Evolutionary conservation across 2,113 vertebrate species (phyloP).

Genomic region (Hippocampus guttulatus): DNA sequence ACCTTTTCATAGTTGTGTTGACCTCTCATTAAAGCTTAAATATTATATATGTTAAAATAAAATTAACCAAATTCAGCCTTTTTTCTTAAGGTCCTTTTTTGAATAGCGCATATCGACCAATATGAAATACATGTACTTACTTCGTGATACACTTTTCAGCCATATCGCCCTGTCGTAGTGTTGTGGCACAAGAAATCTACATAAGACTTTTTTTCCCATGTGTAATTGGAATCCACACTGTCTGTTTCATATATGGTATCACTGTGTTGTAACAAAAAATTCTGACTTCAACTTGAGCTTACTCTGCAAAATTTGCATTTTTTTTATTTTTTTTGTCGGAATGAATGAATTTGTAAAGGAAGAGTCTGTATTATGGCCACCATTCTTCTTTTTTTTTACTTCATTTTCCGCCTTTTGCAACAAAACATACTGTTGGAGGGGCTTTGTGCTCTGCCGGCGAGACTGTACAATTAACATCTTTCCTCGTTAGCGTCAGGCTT

Average conservation of each 20-base stretch:
- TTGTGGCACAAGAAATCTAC: too few species aligned
- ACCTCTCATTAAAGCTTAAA: too few species aligned
- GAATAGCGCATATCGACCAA: too few species aligned
- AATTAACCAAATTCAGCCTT: too few species aligned
- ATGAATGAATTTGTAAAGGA: not conserved
- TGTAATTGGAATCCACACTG: not conserved
- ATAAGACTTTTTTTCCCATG: not conserved
- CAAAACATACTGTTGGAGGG: not conserved
- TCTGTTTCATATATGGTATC: not conserved
- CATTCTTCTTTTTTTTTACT: not conserved
- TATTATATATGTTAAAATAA: too few species aligned
- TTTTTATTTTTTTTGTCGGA: not conserved
- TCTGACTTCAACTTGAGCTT: too few species aligned
- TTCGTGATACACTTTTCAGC: not conserved
- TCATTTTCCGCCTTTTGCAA: not conserved
- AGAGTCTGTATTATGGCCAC: not conserved
- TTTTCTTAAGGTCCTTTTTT: too few species aligned
- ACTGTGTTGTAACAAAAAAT: too few species aligned
- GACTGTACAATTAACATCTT: conserved; percentile 41
- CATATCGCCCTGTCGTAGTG: too few species aligned
- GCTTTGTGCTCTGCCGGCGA: not conserved
- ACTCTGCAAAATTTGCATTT: too few species aligned
- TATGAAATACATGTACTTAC: too few species aligned
- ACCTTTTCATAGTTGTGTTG: too few species aligned
- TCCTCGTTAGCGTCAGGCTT: conserved; percentile 63